phyloP scores from a whole-genome alignment of 2,888 invertebrate species.

The Athripsodes cinereus region DNA sequence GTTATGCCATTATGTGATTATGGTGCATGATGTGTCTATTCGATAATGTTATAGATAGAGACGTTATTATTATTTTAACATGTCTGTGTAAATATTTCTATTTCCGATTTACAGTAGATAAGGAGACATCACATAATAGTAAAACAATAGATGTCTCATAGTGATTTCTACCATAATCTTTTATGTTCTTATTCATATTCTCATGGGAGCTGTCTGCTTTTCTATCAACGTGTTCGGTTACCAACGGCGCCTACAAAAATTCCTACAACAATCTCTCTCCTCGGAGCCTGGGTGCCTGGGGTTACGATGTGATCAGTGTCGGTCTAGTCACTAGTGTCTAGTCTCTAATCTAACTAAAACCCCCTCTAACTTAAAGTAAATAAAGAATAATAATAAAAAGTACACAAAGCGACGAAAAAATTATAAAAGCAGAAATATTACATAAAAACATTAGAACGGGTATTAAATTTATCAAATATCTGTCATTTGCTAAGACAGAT shows the following conservation, averaged over 20 bases:
- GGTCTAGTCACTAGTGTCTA: too few species aligned
- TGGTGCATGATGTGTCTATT: background rate
- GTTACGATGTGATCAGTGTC: background rate
- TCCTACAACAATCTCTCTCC: slow-evolving; percentile 14
- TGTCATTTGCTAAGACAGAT: too few species aligned
- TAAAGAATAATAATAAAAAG: too few species aligned
- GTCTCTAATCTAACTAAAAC: too few species aligned
- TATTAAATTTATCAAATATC: too few species aligned
- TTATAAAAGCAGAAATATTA: too few species aligned
- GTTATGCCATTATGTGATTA: background rate
- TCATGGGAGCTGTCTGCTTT: background rate
- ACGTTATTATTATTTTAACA: slow-evolving; percentile 6
- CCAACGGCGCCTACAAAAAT: slow-evolving; percentile 19
- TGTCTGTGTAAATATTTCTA: slow-evolving; percentile 3
- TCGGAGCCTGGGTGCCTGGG: slow-evolving; percentile 5
- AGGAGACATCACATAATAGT: background rate
- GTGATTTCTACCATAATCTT: background rate
- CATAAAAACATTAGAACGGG: too few species aligned
- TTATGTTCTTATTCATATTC: background rate
- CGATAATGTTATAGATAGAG: too few species aligned
- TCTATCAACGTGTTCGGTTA: slow-evolving; percentile 1
- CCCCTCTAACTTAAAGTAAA: too few species aligned
- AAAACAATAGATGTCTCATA: slow-evolving; percentile 10
- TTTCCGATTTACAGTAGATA: slow-evolving; percentile 13
- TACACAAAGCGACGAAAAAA: too few species aligned